phyloP scores from a whole-genome alignment of 2,888 invertebrate species.

The Charanyca ferruginea region DNA sequence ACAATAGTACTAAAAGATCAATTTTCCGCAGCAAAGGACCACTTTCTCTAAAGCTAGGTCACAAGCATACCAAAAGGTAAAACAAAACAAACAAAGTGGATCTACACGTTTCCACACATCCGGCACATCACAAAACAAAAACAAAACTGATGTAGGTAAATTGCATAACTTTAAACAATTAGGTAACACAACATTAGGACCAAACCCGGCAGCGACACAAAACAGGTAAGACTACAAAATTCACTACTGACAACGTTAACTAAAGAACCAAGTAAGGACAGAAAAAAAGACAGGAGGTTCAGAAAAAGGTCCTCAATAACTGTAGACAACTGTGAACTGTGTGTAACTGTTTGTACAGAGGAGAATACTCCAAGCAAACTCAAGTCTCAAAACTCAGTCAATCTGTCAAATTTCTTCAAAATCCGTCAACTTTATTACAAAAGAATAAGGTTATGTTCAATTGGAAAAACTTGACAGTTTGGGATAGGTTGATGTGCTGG shows the following conservation, averaged over 20 bases:
- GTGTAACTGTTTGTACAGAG: too few species aligned
- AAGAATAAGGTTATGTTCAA: too few species aligned
- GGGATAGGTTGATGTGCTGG: too few species aligned
- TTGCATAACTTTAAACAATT: constrained; percentile 20
- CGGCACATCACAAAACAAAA: constrained; percentile 24
- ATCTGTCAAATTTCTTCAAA: too few species aligned
- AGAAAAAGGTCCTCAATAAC: neutral
- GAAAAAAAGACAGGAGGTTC: neutral
- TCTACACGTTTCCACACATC: constrained; percentile 2
- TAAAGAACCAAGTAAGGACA: neutral
- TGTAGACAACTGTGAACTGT: neutral
- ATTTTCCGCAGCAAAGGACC: neutral
- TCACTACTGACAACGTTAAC: neutral
- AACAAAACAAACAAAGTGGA: neutral
- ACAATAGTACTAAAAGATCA: neutral
- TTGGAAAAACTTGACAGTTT: too few species aligned
- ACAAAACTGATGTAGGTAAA: neutral
- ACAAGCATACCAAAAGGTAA: neutral
- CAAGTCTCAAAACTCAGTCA: too few species aligned
- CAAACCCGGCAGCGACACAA: neutral
- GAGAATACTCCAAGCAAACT: too few species aligned
- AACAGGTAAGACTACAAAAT: neutral
- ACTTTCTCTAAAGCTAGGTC: neutral
- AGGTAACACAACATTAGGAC: constrained; percentile 13
- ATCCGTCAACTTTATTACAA: too few species aligned